phyloP scores from a whole-genome alignment of 2,797 vertebrate genomes.

The Choloepus didactylus region DNA sequence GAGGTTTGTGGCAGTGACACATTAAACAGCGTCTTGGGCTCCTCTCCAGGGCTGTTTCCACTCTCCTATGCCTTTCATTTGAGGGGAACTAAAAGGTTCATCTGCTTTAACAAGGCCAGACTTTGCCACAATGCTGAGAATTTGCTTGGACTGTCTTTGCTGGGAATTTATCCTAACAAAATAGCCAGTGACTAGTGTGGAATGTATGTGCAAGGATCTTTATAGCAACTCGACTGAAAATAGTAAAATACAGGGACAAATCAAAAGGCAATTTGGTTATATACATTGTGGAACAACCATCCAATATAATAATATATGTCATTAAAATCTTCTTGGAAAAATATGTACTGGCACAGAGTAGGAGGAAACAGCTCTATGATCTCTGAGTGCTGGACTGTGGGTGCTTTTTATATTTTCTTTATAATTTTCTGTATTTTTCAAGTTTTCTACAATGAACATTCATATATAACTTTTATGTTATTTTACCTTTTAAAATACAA shows the following conservation, averaged over 20 bases:
- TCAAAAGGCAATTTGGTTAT: neutral
- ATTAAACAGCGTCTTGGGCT: neutral
- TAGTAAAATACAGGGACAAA: neutral
- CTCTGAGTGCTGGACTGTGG: neutral
- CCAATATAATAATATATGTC: neutral
- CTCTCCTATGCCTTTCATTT: neutral
- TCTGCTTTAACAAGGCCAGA: neutral
- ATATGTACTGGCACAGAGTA: neutral
- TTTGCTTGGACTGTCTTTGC: conserved; percentile 22
- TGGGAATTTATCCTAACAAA: neutral
- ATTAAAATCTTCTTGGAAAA: neutral
- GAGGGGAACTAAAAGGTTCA: neutral
- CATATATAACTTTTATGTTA: conserved; percentile 6
- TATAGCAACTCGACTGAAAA: neutral
- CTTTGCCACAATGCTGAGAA: neutral
- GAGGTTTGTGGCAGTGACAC: neutral
- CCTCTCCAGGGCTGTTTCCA: neutral
- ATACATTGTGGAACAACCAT: neutral
- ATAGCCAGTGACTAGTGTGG: neutral
- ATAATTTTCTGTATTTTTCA: neutral
- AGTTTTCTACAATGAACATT: neutral
- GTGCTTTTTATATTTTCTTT: neutral
- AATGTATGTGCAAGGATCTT: neutral
- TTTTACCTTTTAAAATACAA: conserved; percentile 63
- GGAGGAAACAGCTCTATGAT: neutral